Evolutionary conservation across 2,113 vertebrate species (phyloP).

Genomic region (Passer montanus): DNA sequence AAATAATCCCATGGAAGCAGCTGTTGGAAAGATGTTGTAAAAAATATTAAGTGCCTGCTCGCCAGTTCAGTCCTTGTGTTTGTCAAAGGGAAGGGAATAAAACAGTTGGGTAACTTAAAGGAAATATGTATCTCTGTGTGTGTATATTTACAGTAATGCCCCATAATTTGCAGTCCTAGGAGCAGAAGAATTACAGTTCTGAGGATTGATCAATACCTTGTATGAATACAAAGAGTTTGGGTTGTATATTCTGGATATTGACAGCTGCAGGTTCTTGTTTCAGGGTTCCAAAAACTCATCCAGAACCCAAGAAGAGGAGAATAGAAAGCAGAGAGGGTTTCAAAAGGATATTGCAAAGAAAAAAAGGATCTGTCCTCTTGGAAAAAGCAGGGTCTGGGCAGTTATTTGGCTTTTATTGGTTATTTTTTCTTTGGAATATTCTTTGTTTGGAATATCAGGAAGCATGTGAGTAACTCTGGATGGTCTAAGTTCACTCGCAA

Average conservation of each 20-base stretch:
- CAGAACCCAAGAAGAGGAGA: not conserved
- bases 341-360: not conserved
- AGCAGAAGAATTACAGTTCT: not conserved
- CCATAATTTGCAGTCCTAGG: not conserved
- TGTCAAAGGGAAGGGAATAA: constrained; percentile 32
- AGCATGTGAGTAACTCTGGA: not conserved
- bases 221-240: not conserved
- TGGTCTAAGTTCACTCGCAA: not conserved
- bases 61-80: constrained; percentile 15
- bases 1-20: constrained; percentile 68
- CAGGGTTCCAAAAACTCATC: not conserved
- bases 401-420: not conserved
- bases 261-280: not conserved
- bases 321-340: not conserved
- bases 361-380: not conserved
- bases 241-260: not conserved
- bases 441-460: not conserved
- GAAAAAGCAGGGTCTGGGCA: not conserved
- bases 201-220: not conserved
- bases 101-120: constrained; percentile 28
- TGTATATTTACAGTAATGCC: not conserved
- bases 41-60: constrained; percentile 58
- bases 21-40: constrained; percentile 51
- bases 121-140: not conserved
- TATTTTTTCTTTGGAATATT: not conserved